Base-by-base conservation (phyloP, 37 sponge, comb jelly and placozoan genomes). In the Agelas oroides region DNA sequence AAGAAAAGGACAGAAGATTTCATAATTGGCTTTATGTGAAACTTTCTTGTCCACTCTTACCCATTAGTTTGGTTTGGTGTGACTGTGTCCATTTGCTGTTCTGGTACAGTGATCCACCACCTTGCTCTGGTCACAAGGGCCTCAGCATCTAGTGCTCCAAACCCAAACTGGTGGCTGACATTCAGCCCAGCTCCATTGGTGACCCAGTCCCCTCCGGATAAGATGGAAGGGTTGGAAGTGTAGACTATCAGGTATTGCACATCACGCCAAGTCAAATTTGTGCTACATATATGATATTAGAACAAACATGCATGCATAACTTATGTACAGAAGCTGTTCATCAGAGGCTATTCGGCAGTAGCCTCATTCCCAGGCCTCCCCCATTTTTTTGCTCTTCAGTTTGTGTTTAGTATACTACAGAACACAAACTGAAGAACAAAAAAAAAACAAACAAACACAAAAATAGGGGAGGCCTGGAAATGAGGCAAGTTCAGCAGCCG, bases 251-350 rank as follows among this genome's bases (percentile, higher is more conserved):
- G 77, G 74, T 97, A 91, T 92, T 97, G 98, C 20, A 95, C 87
- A 71, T 97, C 98, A 53, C 98, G 40, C 98, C 98, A 97, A 1
- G 95, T 86, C 70, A 97, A 85, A 20, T 82, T 53, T 25, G 95
- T 94, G 79, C 94, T 97, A 75, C 32, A 36, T n/a, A n/a, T n/a
- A n/a, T n/a, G 28, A 53, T 62, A 54, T 38, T 23, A n/a, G 56
- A 13, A n/a, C n/a, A n/a, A 56, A 15, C 18, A 19, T 56, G 18
- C 58, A 19, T 56, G 18, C 15, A 56, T 19, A 18, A 18, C 17
- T 56, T 56, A 56, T 18, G 18, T 56, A 19, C 18, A 18, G 18
- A 18, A 18, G 58, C 18, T 56, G 15, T 56, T 19, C 18, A 56
- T 15, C 58, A 56, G 58, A 18, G 58, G n/a, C n/a, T n/a, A n/a